phyloP scores from a whole-genome alignment of 2,113 vertebrate species.

The Columbina picui region DNA sequence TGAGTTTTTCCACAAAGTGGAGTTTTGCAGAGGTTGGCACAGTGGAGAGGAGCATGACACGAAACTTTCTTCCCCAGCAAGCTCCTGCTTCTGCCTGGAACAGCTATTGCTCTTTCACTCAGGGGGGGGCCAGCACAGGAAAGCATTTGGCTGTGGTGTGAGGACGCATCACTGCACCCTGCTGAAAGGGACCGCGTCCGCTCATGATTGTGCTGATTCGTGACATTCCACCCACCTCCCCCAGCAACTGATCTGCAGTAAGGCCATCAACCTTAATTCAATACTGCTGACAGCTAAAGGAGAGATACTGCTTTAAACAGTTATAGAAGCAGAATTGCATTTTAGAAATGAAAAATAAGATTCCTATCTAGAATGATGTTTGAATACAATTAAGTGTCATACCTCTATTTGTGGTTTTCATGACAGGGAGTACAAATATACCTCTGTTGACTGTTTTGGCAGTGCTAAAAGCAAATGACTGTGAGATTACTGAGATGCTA shows the following conservation, averaged over 20 bases:
- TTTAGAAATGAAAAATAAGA: background rate
- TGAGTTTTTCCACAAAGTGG: background rate
- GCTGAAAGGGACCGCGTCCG: background rate
- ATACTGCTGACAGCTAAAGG: background rate
- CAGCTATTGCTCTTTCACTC: background rate
- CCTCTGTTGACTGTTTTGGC: background rate
- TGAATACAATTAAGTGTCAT: background rate
- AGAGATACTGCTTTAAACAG: background rate
- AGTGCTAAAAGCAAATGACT: background rate
- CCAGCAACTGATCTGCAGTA: background rate
- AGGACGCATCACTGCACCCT: background rate
- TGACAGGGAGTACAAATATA: background rate
- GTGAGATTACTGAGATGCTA: background rate
- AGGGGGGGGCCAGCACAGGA: background rate
- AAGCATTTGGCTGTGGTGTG: background rate
- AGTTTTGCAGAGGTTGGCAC: background rate
- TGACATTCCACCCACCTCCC: background rate
- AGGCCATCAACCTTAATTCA: background rate
- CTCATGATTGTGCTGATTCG: background rate
- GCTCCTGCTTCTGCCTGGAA: background rate
- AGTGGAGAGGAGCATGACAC: background rate
- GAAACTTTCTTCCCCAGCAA: background rate
- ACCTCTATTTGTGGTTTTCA: background rate
- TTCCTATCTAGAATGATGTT: background rate
- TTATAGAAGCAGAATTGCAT: background rate